phyloP scores from a whole-genome alignment of 2,113 vertebrate genomes.

The Agelaius tricolor region DNA sequence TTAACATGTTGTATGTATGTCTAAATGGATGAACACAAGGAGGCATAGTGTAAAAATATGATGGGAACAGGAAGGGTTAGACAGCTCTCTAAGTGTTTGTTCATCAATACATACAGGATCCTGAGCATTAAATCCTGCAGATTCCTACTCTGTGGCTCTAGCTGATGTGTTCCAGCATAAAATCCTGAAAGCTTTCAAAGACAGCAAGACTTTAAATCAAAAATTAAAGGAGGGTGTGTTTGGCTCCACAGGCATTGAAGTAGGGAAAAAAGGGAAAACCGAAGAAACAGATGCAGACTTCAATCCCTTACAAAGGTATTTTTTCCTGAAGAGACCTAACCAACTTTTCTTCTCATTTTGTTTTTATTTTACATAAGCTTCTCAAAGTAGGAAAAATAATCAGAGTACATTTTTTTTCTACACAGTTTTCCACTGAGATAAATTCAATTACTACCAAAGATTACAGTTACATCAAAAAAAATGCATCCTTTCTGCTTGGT shows the following conservation, averaged over 20 bases:
- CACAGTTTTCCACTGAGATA: neutral
- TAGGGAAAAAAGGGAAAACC: neutral
- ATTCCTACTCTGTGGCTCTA: neutral
- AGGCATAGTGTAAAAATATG: neutral
- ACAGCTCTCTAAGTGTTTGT: neutral
- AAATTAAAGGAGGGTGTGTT: neutral
- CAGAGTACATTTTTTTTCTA: fast-evolving
- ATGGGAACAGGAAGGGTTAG: neutral
- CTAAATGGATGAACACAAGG: neutral
- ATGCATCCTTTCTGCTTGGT: neutral
- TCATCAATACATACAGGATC: neutral
- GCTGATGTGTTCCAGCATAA: neutral
- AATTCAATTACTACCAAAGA: neutral
- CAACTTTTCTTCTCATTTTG: neutral
- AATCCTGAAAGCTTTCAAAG: neutral
- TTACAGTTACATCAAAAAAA: neutral
- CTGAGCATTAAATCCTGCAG: neutral
- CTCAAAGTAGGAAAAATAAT: neutral
- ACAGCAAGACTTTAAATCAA: neutral
- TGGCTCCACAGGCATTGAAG: neutral
- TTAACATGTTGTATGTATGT: fast-evolving
- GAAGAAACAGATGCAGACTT: neutral
- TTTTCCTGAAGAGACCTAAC: neutral
- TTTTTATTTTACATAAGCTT: neutral
- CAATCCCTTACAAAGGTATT: neutral